A percentile compares a stretch with the other conserved stretches of the same genome.
These are phyloP conservation scores for Drosophila lacicola DNA, from an alignment of 2,888 invertebrate genomes.

Conservation along the genomic window DNA sequence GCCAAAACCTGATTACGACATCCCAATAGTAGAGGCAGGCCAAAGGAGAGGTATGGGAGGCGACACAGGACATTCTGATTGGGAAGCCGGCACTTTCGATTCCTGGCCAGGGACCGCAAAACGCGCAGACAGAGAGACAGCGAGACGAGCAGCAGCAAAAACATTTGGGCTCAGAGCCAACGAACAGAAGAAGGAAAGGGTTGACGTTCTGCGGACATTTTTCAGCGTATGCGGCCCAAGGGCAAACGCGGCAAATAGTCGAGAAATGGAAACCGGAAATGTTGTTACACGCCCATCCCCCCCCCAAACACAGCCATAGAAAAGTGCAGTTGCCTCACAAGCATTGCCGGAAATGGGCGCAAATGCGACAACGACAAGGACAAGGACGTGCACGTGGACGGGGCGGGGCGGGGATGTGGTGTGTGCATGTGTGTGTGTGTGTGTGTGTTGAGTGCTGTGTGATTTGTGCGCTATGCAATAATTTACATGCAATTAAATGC, in stretches of 20 bases:
- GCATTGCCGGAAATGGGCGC: conserved; percentile 66
- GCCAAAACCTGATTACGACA: conserved; percentile 71
- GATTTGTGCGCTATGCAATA: conserved; percentile 51
- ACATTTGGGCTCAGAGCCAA: neutral
- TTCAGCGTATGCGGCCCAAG: conserved; percentile 38
- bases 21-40: conserved; percentile 19
- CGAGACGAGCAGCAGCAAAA: conserved; percentile 42
- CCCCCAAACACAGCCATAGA: neutral
- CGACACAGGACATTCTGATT: neutral
- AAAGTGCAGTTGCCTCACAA: conserved; percentile 23
- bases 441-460: conserved; percentile 27
- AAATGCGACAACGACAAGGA: conserved; percentile 66
- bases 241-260: conserved; percentile 62
- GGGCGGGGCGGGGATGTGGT: neutral
- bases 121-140: conserved; percentile 22
- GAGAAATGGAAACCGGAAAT: conserved; percentile 78
- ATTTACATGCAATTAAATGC: conserved; percentile 74
- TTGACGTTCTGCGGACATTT: conserved; percentile 66
- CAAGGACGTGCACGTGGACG: neutral
- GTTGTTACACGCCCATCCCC: conserved; percentile 53
- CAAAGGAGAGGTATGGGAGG: neutral
- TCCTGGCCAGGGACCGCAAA: conserved; percentile 66
- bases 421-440: conserved; percentile 4
- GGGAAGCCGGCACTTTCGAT: conserved; percentile 62
- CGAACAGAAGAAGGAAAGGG: conserved; percentile 10